These are phyloP conservation scores for Chrysaora quinquecirrha DNA, from an alignment of 30 jellyfish, hydroid and myxozoan genomes.

Conservation along the genomic window DNA sequence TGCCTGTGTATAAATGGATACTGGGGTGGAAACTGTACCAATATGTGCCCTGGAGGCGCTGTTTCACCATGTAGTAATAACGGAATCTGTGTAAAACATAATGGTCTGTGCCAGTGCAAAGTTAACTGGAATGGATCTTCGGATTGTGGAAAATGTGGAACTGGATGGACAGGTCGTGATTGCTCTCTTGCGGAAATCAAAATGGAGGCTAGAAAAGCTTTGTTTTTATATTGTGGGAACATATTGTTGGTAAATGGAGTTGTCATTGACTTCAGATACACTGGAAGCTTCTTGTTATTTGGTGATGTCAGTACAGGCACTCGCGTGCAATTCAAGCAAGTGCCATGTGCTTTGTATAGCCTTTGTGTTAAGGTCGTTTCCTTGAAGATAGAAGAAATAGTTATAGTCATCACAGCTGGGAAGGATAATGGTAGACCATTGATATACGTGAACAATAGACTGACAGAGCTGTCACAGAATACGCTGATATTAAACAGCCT, in stretches of 20 bases:
- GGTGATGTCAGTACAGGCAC: constrained; percentile 13
- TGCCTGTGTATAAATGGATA: constrained; percentile 58
- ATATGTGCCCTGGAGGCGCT: constrained; percentile 61
- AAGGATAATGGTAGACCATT: not conserved
- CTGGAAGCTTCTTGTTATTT: constrained; percentile 42
- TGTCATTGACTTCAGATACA: constrained; percentile 24
- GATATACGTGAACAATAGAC: constrained; percentile 9
- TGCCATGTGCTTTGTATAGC: constrained; percentile 37
- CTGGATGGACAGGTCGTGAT: constrained; percentile 60
- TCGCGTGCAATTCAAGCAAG: constrained; percentile 35
- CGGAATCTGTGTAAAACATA: constrained; percentile 25
- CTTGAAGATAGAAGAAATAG: constrained; percentile 18
- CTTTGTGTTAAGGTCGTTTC: constrained; percentile 49
- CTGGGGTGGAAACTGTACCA: constrained; percentile 60
- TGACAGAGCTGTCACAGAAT: constrained; percentile 5
- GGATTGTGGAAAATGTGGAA: constrained; percentile 45
- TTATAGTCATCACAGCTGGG: constrained; percentile 18
- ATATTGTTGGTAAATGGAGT: constrained; percentile 37
- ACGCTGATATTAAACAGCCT: not conserved
- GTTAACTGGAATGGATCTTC: constrained; percentile 66
- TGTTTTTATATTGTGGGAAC: constrained; percentile 29
- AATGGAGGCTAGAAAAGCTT: not conserved
- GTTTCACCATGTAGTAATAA: constrained; percentile 47
- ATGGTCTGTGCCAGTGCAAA: constrained; percentile 41
- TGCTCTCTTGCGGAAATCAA: constrained; percentile 34